Percentiles rank a stretch among this genome's conserved stretches.
Conservation (phyloP, 1,140 invertebrate species). For the Coelopa frigida region DNA sequence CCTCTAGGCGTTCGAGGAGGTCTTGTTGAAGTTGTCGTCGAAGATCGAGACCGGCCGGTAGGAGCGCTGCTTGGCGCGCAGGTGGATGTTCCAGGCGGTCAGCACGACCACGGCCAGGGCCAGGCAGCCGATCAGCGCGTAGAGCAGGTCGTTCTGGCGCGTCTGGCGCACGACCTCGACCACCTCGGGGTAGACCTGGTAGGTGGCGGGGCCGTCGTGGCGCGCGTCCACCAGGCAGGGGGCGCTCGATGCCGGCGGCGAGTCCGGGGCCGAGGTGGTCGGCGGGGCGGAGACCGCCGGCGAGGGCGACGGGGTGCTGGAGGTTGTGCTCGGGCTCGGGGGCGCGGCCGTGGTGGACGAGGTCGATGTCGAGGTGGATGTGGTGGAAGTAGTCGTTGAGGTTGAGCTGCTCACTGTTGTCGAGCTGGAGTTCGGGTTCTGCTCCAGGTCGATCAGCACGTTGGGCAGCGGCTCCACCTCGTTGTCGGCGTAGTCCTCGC, state of each 20-base stretch:
- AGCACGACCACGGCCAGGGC: conserved; percentile 11
- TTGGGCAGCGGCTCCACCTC: conserved; percentile 2
- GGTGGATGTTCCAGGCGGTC: conserved; percentile 19
- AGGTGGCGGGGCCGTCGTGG: conserved; percentile 15
- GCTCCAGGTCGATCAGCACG: background rate
- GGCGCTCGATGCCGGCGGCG: background rate
- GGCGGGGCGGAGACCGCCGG: background rate
- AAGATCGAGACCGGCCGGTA: conserved; percentile 36
- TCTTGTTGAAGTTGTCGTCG: conserved; percentile 35
- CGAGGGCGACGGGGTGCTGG: background rate
- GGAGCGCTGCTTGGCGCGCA: conserved; percentile 36
- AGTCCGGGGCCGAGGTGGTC: background rate
- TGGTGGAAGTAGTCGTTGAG: conserved; percentile 5
- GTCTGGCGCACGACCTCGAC: conserved; percentile 14
- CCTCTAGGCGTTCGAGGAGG: conserved; percentile 6
- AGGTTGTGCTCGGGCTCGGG: background rate
- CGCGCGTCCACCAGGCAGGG: conserved; percentile 12
- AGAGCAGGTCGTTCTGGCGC: conserved; percentile 8
- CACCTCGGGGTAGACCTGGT: conserved; percentile 19
- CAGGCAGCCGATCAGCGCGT: conserved; percentile 12
- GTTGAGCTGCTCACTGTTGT: background rate
- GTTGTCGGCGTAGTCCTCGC: conserved; percentile 12
- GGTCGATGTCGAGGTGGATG: background rate
- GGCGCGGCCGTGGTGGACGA: background rate
- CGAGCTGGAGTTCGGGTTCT: conserved; percentile 1